Conservation (phyloP, 2,888 invertebrate genomes). For the Plagodis pulveraria region DNA sequence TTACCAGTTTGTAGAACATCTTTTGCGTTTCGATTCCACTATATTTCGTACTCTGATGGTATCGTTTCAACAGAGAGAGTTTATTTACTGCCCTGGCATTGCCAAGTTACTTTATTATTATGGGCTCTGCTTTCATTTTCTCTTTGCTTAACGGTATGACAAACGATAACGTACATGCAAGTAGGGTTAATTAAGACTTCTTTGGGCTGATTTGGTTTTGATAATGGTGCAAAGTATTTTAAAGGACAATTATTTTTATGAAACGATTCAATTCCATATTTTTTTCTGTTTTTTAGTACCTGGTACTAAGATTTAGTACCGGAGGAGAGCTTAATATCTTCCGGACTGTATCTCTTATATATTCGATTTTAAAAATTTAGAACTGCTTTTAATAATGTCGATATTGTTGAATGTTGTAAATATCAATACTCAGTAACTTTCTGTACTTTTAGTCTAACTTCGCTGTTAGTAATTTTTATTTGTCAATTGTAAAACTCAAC, state of each 20-base stretch:
- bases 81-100: conserved; percentile 6
- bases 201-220: conserved; percentile 8
- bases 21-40: neutral
- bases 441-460: too few relatives aligned
- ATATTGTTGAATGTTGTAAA: too few relatives aligned
- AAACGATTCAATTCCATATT: too few relatives aligned
- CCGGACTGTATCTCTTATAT: too few relatives aligned
- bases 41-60: conserved; percentile 7
- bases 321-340: too few relatives aligned
- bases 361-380: too few relatives aligned
- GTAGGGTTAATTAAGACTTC: conserved; percentile 15
- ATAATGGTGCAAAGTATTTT: neutral
- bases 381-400: too few relatives aligned
- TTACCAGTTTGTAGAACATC: conserved; percentile 1
- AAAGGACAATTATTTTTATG: neutral
- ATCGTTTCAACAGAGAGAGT: conserved; percentile 10
- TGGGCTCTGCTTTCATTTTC: conserved; percentile 8
- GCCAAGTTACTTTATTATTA: conserved; percentile 12
- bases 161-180: conserved; percentile 16
- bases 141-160: conserved; percentile 14
- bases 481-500: too few relatives aligned
- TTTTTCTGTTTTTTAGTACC: too few relatives aligned
- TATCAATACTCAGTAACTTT: too few relatives aligned
- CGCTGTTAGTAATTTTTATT: too few relatives aligned
- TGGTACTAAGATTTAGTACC: too few relatives aligned